Percentiles rank a stretch among this genome's conserved stretches.
phyloP scores from a whole-genome alignment of 2,113 vertebrate genomes.

The Kryptolebias marmoratus region DNA sequence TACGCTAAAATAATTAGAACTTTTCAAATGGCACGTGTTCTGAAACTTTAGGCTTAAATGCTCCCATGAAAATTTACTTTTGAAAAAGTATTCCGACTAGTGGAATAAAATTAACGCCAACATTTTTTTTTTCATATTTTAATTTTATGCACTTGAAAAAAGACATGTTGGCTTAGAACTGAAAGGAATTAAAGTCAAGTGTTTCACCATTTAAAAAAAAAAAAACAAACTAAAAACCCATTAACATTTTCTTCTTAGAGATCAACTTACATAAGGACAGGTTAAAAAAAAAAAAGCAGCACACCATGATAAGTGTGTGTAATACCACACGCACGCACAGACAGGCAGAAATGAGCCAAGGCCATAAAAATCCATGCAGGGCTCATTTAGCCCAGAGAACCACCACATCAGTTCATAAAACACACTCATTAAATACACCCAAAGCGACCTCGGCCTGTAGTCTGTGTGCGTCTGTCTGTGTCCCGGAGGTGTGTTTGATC shows the following conservation, averaged over 20 bases:
- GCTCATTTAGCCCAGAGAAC: slow-evolving; percentile 46
- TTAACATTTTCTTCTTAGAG: neutral
- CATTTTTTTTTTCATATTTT: too few species aligned
- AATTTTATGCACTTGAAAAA: too few species aligned
- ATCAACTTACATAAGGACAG: neutral
- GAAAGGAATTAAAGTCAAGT: too few species aligned
- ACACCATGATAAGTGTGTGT: neutral
- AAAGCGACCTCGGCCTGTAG: slow-evolving; percentile 3
- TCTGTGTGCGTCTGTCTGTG: slow-evolving; percentile 17
- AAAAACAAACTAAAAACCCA: too few species aligned
- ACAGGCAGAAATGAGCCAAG: neutral
- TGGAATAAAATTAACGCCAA: too few species aligned
- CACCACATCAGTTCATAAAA: slow-evolving; percentile 45
- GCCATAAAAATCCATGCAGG: slow-evolving; percentile 31
- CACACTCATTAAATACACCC: slow-evolving; percentile 43
- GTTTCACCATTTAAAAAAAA: too few species aligned
- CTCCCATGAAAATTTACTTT: too few species aligned
- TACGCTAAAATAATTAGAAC: too few species aligned
- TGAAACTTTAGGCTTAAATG: too few species aligned
- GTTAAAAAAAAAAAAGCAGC: neutral
- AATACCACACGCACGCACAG: neutral
- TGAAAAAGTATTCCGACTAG: too few species aligned
- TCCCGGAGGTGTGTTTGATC: slow-evolving; percentile 68
- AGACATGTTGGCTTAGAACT: too few species aligned
- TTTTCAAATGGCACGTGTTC: too few species aligned